A percentile compares a stretch with the other conserved stretches of the same genome.
Conservation (phyloP, 2,797 vertebrate genomes). For the Enteromius viviparus region DNA sequence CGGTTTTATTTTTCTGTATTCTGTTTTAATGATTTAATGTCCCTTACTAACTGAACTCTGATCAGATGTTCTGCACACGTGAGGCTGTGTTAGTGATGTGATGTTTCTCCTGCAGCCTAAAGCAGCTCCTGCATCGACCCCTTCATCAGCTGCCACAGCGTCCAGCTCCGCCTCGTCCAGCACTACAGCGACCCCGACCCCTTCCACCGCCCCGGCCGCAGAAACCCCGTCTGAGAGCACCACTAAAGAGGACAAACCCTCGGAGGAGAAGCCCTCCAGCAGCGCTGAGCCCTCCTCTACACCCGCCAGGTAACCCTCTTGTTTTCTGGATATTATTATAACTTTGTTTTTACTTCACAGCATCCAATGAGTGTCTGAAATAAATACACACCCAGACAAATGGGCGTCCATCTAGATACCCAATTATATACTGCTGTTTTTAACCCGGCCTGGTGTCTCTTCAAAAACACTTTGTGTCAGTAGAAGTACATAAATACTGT, state of each 20-base stretch:
- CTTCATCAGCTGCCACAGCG: conserved; percentile 68
- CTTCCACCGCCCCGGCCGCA: conserved; percentile 62
- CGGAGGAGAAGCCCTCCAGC: conserved; percentile 73
- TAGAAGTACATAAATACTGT: no score
- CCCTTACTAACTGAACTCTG: neutral
- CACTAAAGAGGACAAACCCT: conserved; percentile 76
- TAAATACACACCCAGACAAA: neutral
- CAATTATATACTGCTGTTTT: neutral
- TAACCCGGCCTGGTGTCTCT: neutral
- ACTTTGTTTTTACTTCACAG: no score
- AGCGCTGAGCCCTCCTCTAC: conserved; percentile 67
- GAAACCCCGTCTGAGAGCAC: conserved; percentile 72
- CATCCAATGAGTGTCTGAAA: no score
- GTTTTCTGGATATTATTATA: no score
- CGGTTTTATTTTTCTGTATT: neutral
- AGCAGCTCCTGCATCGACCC: conserved; percentile 71
- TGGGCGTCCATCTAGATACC: no score
- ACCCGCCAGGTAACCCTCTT: conserved; percentile 19
- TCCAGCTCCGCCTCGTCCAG: conserved; percentile 69
- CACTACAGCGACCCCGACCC: conserved; percentile 60
- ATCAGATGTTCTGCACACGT: no score
- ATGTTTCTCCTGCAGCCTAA: conserved; percentile 79
- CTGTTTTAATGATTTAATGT: neutral
- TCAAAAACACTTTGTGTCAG: neutral
- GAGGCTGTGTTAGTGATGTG: neutral